Evolutionary conservation across 2,113 vertebrate species (phyloP).

Genomic region (Eclectus roratus): DNA sequence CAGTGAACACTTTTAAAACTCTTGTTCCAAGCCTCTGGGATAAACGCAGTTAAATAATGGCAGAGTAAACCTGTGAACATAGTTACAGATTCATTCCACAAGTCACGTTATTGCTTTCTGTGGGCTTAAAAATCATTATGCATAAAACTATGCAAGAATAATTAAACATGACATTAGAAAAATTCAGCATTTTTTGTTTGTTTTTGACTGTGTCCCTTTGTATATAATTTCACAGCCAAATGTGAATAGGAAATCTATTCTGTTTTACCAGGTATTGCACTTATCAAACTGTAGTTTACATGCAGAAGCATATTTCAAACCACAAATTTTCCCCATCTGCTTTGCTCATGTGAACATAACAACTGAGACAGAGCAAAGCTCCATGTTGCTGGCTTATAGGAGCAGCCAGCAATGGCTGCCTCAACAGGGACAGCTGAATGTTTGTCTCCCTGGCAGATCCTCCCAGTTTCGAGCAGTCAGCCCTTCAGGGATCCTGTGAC

Average conservation of each 20-base stretch:
- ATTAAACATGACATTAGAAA: neutral
- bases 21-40: neutral
- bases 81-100: neutral
- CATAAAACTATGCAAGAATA: neutral
- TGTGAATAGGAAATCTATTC: neutral
- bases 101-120: neutral
- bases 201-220: neutral
- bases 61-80: neutral
- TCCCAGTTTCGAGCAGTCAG: neutral
- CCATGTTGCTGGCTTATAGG: rapidly evolving
- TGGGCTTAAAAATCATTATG: neutral
- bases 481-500: neutral
- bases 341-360: neutral
- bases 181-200: neutral
- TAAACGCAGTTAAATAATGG: neutral
- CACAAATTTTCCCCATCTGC: neutral
- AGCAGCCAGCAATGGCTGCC: neutral
- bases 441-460: neutral
- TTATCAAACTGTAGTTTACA: neutral
- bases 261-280: neutral
- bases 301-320: neutral
- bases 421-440: neutral
- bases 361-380: neutral
- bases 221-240: neutral
- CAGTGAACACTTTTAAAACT: neutral